Evolutionary conservation across 2,888 invertebrate genomes (phyloP), one percentile per base, ranked within the genome.

Genomic region (Ellobium chinense): DNA sequence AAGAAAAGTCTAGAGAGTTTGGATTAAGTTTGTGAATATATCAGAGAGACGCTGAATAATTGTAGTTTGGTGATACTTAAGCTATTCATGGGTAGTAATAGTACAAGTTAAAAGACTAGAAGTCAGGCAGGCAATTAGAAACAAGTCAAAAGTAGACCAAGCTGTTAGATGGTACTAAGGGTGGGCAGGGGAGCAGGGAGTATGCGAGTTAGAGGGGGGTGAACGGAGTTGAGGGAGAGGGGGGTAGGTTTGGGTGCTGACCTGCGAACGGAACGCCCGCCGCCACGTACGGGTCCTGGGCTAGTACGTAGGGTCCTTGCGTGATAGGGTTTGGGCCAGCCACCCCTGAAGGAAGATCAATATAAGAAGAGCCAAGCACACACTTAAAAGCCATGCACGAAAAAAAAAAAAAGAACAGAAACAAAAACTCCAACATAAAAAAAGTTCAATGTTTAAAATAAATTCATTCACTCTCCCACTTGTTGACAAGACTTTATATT

Each of bases 251-350:
- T 72, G 56, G 60, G 73, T 75, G 82, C 90, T 91, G 88, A 92
- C 93, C 96, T 91, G 97, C 95, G 90, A 96, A 96, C 91, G 97
- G 94, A 81, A 96, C 95, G 90, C 95, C 95, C 72, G 82, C 83
- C 91, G 97, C 96, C 54, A 91, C 86, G 93, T 97, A 98, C 39
- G 97, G 97, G 87, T 96, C 96, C 92, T 96, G 96, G 74, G 97
- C 82, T 84, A 91, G 85, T 74, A 92, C 89, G 85, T 91, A 92
- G 37, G 91, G 91, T 91, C 97, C 91, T 74, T 94, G 89, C 81
- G 89, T 88, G 78, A 82, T 78, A 63, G 81, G 73, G 76, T 79
- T 70, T 78, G 82, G 82, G 69, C 82, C 82, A 74, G 80, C 80
- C 79, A 80, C 80, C 74, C 80, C 80, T 78, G 78, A 72, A 60